Evolutionary conservation across 2,888 invertebrate genomes (phyloP), one percentile per base, ranked within the genome.

Genomic region (Cantharis lateralis): DNA sequence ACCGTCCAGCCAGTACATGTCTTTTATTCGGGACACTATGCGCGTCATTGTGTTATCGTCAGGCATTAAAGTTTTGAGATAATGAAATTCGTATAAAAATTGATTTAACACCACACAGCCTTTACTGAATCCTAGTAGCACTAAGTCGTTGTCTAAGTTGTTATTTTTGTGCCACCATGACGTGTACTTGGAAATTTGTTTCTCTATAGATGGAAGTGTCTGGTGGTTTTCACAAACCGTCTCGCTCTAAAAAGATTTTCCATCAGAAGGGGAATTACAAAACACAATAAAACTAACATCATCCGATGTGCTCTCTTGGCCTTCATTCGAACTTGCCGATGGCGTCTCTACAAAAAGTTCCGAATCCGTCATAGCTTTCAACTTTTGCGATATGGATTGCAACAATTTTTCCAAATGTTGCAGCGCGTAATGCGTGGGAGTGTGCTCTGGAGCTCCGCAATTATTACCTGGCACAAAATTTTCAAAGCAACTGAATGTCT

Each of bases 81-180:
- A 92, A 86, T 95, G 93, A 88, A 96, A 93, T 89, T 97, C 97
- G 86, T 95, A 93, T 71, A 97, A 90, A 81, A 97, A 90, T 90
- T 98, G 97, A 90, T 97, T 98, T 83, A 97, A 91, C 78, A 97
- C 97, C 76, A 96, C 95, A 88, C 96, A 96, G 76, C 97, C 97
- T 90, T 98, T 97, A 89, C 97, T 97, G 88, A 97, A 97, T 2
- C 95, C 97, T 77, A 96, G 91, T 80, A 96, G 87, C 68, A 91
- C 91, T 77, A 94, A 88, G 79, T 90, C 88, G 70, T 77, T 81
- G 84, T 91, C 90, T 84, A 93, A 91, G 83, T 94, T 86, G 32
- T 90, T 88, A 15, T 92, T 86, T 75, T 88, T 87, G 69, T 91
- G 90, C 0, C 90, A 88, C 93, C 93, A 93, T 91, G 15, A 92